Percentiles rank a stretch among this genome's conserved stretches.
Conservation (phyloP, 2,113 vertebrate genomes). For the Tenebrosternarchus preto region DNA sequence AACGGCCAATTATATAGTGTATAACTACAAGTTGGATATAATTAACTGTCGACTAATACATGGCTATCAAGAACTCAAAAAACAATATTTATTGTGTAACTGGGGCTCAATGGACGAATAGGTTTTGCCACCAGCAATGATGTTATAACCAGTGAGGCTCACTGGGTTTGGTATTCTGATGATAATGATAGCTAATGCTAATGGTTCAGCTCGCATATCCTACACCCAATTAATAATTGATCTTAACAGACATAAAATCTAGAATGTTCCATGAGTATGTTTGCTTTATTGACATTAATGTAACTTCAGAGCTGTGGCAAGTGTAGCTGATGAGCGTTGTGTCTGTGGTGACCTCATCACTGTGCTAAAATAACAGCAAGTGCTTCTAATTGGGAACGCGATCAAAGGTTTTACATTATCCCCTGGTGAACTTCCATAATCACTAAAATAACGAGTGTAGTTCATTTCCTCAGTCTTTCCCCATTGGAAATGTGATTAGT, state of each 20-base stretch:
- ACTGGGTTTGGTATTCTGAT: too few relatives aligned
- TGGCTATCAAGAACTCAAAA: too few relatives aligned
- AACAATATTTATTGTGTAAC: too few relatives aligned
- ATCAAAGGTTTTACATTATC: neutral
- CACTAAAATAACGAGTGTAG: neutral
- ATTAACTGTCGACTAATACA: too few relatives aligned
- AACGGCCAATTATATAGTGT: neutral
- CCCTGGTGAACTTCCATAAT: neutral
- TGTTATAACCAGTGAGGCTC: too few relatives aligned
- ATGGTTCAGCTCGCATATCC: too few relatives aligned
- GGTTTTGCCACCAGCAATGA: too few relatives aligned
- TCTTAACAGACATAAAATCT: too few relatives aligned
- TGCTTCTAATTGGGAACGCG: slow-evolving; percentile 12
- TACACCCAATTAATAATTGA: too few relatives aligned
- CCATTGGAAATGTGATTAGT: neutral
- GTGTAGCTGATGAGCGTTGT: neutral
- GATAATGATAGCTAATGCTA: too few relatives aligned
- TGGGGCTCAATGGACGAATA: too few relatives aligned
- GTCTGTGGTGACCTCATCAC: neutral
- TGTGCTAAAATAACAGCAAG: neutral
- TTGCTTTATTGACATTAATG: neutral
- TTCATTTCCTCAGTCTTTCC: slow-evolving; percentile 2
- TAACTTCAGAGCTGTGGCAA: neutral
- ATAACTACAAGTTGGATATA: neutral
- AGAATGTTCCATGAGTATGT: neutral